Base-by-base conservation (phyloP, 2,888 invertebrate genomes). In the Parnassius glacialis region DNA sequence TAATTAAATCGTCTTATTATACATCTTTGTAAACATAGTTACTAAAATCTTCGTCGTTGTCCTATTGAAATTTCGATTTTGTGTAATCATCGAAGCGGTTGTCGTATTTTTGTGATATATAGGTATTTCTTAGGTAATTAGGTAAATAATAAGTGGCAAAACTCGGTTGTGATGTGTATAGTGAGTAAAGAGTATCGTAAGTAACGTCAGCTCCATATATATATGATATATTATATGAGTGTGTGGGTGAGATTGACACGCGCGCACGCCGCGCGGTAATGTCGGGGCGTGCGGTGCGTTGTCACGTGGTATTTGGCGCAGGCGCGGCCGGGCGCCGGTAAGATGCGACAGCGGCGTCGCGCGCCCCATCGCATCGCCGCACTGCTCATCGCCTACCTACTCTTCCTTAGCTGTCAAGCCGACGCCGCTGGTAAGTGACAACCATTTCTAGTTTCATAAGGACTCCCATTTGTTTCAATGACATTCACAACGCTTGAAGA, bases 81-180 rank as follows among this genome's bases (percentile, higher is more conserved):
- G 87, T 85, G 68, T 60, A 83, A 77, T 82, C 89, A 90, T 89
- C 90, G 90, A 90, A 90, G 84, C 87, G 90, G 91, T 90, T 91
- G 90, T 91, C 90, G 90, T 90, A 89, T 90, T 90, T 90, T 90
- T 90, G 90, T 90, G 90, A 90, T 89, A 87, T 69, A 68, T 72
- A 70, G 61, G 65, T 70, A 64, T 50, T 60, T 57, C 70, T 72
- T 74, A 74, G 76, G 74, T 73, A 48, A 13, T 73, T 57, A 57
- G 45, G 71, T 76, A 78, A 74, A 20, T 84, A 48, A 48, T 48
- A 87, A 87, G 88, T 90, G 89, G 87, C 85, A 87, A 89, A 90
- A 90, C 88, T 90, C 79, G 89, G 91, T 91, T 91, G 91, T 91
- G 91, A 91, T 91, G 91, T 91, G 90, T 89, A 80, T 88, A 88